These are phyloP conservation scores for Lasioglossum baleicum DNA, from an alignment of 1,140 invertebrate species.

Conservation along the genomic window DNA sequence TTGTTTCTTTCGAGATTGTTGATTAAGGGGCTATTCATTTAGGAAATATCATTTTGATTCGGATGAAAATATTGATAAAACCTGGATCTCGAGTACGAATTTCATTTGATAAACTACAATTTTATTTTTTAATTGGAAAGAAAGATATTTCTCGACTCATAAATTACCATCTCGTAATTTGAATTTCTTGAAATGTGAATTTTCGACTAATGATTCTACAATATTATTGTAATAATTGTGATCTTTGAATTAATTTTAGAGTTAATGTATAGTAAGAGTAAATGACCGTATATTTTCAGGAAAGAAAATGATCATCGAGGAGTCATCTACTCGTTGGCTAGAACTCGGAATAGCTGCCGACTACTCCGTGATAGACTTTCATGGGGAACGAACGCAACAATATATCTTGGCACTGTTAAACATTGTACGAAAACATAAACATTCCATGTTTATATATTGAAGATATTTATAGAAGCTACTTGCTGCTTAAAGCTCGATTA, in stretches of 20 bases:
- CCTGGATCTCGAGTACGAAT: too few relatives aligned
- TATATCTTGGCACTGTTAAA: slow-evolving; percentile 89
- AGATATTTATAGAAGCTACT: background rate
- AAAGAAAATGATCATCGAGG: slow-evolving; percentile 60
- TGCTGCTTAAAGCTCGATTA: background rate
- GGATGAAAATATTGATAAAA: too few relatives aligned
- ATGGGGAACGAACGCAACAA: slow-evolving; percentile 84
- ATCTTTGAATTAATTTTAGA: too few relatives aligned
- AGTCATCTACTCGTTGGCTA: slow-evolving; percentile 80
- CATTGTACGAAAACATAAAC: slow-evolving; percentile 82
- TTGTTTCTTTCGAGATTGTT: too few relatives aligned
- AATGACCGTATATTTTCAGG: slow-evolving; percentile 37
- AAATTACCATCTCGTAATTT: too few relatives aligned
- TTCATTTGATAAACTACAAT: too few relatives aligned
- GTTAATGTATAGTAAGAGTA: too few relatives aligned
- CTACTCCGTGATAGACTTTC: slow-evolving; percentile 85
- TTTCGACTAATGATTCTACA: too few relatives aligned
- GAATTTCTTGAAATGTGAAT: too few relatives aligned
- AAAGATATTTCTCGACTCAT: background rate
- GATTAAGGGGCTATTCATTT: too few relatives aligned
- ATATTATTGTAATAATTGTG: too few relatives aligned
- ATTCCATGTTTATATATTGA: background rate
- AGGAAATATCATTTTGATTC: too few relatives aligned
- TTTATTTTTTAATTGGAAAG: background rate
- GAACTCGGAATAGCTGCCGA: slow-evolving; percentile 86